Evolutionary conservation across 2,888 invertebrate species (phyloP).

Genomic region (Parnassius orleans): DNA sequence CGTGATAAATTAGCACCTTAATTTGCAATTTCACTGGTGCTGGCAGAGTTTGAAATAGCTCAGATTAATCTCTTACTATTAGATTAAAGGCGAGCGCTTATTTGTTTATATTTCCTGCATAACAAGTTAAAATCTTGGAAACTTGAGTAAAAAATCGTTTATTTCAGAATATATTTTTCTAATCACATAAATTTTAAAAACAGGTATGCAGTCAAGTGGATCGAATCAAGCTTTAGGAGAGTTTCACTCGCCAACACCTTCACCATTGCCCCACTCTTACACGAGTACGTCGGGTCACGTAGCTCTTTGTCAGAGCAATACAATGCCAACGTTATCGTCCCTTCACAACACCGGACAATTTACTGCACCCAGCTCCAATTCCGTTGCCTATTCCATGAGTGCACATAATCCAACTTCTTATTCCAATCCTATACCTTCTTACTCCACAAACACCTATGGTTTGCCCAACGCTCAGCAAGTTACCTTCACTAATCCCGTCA

Average conservation of each 20-base stretch:
- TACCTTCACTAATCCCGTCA: conserved; percentile 75
- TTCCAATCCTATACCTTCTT: conserved; percentile 76
- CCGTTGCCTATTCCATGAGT: conserved; percentile 74
- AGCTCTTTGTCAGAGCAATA: conserved; percentile 82
- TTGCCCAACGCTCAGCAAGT: conserved; percentile 76
- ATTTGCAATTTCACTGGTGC: too few species aligned
- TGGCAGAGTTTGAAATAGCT: too few species aligned
- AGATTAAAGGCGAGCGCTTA: too few species aligned
- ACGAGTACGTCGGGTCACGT: conserved; percentile 67
- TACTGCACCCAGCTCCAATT: conserved; percentile 72
- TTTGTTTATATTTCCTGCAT: too few species aligned
- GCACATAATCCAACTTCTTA: conserved; percentile 77
- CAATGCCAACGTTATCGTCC: conserved; percentile 83
- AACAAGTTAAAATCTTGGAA: too few species aligned
- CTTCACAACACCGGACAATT: conserved; percentile 70
- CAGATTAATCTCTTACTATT: too few species aligned
- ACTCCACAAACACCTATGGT: conserved; percentile 69
- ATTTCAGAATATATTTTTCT: not conserved
- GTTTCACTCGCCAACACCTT: conserved; percentile 82
- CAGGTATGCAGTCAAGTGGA: conserved; percentile 84
- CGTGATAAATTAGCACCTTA: too few species aligned
- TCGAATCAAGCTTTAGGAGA: conserved; percentile 86
- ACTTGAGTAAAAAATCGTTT: not conserved
- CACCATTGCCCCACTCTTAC: conserved; percentile 81
- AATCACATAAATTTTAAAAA: conserved; percentile 29